These are phyloP conservation scores for Prionchulus punctatus DNA, from an alignment of 2,888 invertebrate species.

Conservation along the genomic window DNA sequence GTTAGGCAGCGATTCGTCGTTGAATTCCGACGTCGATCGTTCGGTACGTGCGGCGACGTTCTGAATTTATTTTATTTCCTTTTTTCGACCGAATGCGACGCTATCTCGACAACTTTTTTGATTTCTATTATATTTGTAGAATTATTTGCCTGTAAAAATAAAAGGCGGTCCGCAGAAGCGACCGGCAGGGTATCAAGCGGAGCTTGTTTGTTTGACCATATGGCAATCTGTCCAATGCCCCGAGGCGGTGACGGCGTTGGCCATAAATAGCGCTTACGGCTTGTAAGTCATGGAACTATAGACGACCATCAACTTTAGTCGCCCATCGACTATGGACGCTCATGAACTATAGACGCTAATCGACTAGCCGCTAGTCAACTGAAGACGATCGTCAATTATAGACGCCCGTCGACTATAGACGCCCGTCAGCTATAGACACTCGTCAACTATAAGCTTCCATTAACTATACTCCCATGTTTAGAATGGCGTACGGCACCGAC, in stretches of 20 bases:
- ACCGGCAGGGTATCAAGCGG: constrained; percentile 88
- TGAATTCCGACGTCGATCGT: not conserved
- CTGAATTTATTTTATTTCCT: not conserved
- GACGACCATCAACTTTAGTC: too few species aligned
- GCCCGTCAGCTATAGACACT: not conserved
- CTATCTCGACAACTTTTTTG: too few species aligned
- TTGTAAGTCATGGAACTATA: constrained; percentile 53
- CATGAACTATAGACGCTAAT: not conserved
- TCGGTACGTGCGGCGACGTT: not conserved
- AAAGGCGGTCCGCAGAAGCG: constrained; percentile 62
- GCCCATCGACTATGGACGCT: not conserved
- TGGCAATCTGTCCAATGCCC: constrained; percentile 50
- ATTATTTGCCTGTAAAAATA: constrained; percentile 37
- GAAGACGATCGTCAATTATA: too few species aligned
- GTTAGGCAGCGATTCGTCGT: not conserved
- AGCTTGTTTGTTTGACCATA: constrained; percentile 76
- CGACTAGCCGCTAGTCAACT: too few species aligned
- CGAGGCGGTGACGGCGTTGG: constrained; percentile 68
- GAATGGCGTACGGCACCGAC: constrained; percentile 93
- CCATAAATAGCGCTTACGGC: constrained; percentile 88
- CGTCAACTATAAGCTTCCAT: not conserved
- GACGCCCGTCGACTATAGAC: too few species aligned
- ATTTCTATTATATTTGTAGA: not conserved
- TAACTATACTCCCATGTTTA: too few species aligned
- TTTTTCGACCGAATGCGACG: not conserved